A percentile compares a stretch with the other conserved stretches of the same genome.
phyloP scores from a whole-genome alignment of 2,888 invertebrate genomes.

The Diabrotica balteata region DNA sequence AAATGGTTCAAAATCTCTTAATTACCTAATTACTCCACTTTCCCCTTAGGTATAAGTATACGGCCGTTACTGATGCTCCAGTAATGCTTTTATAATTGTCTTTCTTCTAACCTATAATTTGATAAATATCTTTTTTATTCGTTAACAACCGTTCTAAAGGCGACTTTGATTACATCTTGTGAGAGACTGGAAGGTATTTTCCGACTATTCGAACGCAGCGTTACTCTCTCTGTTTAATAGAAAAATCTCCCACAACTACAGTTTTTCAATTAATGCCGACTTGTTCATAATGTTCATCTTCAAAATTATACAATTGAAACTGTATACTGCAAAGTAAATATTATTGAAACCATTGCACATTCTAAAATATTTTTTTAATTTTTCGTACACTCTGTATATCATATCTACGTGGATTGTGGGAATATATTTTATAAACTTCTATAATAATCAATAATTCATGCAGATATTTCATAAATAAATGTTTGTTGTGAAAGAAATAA shows the following conservation, averaged over 20 bases:
- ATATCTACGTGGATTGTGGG: too few species aligned
- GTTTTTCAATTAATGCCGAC: too few species aligned
- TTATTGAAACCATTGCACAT: too few species aligned
- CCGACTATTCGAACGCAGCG: neutral
- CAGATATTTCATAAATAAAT: slow-evolving; percentile 3
- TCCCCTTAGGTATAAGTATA: slow-evolving; percentile 15
- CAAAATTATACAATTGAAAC: too few species aligned
- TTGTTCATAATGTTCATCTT: too few species aligned
- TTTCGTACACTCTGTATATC: too few species aligned
- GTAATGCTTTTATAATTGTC: slow-evolving; percentile 22
- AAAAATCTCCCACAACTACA: too few species aligned
- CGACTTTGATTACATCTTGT: slow-evolving; percentile 1
- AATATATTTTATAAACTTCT: neutral
- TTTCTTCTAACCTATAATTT: slow-evolving; percentile 17
- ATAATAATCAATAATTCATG: neutral
- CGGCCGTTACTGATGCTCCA: slow-evolving; percentile 8
- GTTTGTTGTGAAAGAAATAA: slow-evolving; percentile 17
- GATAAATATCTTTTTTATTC: slow-evolving; percentile 14
- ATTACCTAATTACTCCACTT: slow-evolving; percentile 14
- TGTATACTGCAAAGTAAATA: too few species aligned
- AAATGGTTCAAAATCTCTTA: slow-evolving; percentile 11
- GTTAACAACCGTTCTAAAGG: neutral
- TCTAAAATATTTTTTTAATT: too few species aligned
- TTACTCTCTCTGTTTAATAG: slow-evolving; percentile 1
- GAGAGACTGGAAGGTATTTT: neutral